These are phyloP conservation scores for Platypus cylindrus DNA, from an alignment of 2,888 invertebrate species.

Conservation along the genomic window DNA sequence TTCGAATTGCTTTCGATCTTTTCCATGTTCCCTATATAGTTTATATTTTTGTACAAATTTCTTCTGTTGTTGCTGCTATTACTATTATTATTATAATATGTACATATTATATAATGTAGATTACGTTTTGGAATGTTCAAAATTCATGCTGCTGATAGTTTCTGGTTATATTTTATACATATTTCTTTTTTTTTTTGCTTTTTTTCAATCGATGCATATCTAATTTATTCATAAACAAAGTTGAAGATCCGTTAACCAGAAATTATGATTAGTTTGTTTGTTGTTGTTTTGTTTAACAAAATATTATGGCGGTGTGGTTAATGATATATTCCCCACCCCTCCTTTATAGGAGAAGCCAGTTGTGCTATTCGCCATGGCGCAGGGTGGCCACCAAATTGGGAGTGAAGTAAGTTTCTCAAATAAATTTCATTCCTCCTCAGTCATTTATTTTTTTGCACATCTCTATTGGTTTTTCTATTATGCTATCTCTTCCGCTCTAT, in stretches of 20 bases:
- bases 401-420: conserved; percentile 75
- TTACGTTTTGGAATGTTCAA: too few species aligned
- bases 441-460: background rate
- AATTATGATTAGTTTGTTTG: conserved; percentile 8
- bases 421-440: conserved; percentile 25
- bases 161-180: too few species aligned
- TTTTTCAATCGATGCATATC: too few species aligned
- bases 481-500: conserved; percentile 8
- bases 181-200: too few species aligned
- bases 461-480: background rate
- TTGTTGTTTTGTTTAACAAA: conserved; percentile 16
- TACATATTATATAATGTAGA: too few species aligned
- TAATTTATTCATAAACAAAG: too few species aligned
- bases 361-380: conserved; percentile 86
- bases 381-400: conserved; percentile 88
- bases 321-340: conserved; percentile 36
- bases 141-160: conserved; percentile 7
- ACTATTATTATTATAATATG: too few species aligned
- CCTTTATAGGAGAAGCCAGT: conserved; percentile 46
- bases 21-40: too few species aligned
- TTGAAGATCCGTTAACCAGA: conserved; percentile 11
- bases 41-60: too few species aligned
- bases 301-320: conserved; percentile 32
- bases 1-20: too few species aligned
- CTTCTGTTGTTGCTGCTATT: too few species aligned